Evolutionary conservation across 2,888 invertebrate species (phyloP).

Genomic region (Drosophila acutilabella): DNA sequence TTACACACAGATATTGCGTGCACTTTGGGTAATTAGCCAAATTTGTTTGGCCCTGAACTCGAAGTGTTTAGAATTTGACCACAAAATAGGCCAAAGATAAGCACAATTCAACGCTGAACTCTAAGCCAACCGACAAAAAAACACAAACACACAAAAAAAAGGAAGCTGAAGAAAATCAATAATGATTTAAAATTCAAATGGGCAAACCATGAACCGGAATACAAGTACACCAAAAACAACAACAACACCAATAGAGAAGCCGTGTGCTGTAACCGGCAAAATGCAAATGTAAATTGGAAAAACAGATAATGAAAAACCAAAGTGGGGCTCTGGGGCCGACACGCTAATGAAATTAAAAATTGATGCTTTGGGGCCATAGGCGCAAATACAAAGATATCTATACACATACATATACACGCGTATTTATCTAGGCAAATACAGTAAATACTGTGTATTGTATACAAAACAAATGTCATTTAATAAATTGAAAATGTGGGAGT

Average conservation of each 20-base stretch:
- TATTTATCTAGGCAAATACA: constrained; percentile 50
- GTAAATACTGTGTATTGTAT: constrained; percentile 16
- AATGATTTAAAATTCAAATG: constrained; percentile 78
- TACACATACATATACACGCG: constrained; percentile 1
- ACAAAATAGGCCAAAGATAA: constrained; percentile 49
- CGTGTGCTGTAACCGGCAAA: constrained; percentile 61
- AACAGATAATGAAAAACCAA: constrained; percentile 78
- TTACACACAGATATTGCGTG: constrained; percentile 47
- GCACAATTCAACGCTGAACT: constrained; percentile 13
- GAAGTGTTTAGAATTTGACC: constrained; percentile 34
- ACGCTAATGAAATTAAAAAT: constrained; percentile 81
- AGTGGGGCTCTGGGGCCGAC: constrained; percentile 53
- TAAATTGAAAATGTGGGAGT: constrained; percentile 69
- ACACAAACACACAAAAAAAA: constrained; percentile 10
- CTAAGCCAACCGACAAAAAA: constrained; percentile 8
- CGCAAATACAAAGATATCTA: constrained; percentile 32
- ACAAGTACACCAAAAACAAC: constrained; percentile 24
- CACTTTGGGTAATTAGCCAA: constrained; percentile 69
- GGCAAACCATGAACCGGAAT: constrained; percentile 77
- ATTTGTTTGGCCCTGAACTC: constrained; percentile 67
- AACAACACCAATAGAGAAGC: constrained; percentile 14
- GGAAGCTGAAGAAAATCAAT: constrained; percentile 63
- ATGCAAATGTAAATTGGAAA: constrained; percentile 72
- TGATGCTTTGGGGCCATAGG: constrained; percentile 76
- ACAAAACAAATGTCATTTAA: constrained; percentile 78